Percentiles rank a stretch among this genome's conserved stretches.
Evolutionary conservation across 2,113 vertebrate genomes (phyloP).

Genomic region (Trichechus manatus): DNA sequence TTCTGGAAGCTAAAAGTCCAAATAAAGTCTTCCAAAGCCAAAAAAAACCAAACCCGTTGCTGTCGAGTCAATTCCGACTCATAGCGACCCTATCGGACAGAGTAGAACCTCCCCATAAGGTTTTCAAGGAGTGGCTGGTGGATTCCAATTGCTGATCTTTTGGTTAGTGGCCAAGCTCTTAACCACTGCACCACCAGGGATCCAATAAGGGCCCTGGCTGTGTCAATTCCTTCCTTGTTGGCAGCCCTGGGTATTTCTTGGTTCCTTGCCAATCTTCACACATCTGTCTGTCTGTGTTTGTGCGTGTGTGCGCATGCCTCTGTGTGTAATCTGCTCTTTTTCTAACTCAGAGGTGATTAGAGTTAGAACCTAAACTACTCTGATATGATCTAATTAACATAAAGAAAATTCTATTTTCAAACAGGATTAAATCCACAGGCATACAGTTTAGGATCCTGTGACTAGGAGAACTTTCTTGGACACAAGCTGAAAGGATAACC

Average conservation of each 20-base stretch:
- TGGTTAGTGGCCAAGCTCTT: too few relatives aligned
- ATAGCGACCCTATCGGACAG: too few relatives aligned
- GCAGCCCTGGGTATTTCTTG: not conserved
- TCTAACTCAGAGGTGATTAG: not conserved
- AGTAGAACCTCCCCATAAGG: too few relatives aligned
- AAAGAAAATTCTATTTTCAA: not conserved
- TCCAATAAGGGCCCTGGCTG: not conserved
- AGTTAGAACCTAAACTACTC: not conserved
- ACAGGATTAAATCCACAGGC: not conserved
- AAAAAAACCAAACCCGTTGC: too few relatives aligned
- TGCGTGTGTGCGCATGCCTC: not conserved
- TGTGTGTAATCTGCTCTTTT: not conserved
- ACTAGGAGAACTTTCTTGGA: not conserved
- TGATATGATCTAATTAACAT: not conserved
- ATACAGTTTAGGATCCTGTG: not conserved
- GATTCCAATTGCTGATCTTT: too few relatives aligned
- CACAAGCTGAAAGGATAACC: not conserved
- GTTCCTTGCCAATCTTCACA: not conserved
- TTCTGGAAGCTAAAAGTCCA: not conserved
- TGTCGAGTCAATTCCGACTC: too few relatives aligned
- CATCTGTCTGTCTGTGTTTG: not conserved
- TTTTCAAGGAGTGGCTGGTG: too few relatives aligned
- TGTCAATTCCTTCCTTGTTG: not conserved
- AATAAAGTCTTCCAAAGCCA: not conserved
- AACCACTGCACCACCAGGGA: too few relatives aligned